Evolutionary conservation across 2,888 invertebrate genomes (phyloP), one percentile per base, ranked within the genome.

Genomic region (Zonitis immaculata): DNA sequence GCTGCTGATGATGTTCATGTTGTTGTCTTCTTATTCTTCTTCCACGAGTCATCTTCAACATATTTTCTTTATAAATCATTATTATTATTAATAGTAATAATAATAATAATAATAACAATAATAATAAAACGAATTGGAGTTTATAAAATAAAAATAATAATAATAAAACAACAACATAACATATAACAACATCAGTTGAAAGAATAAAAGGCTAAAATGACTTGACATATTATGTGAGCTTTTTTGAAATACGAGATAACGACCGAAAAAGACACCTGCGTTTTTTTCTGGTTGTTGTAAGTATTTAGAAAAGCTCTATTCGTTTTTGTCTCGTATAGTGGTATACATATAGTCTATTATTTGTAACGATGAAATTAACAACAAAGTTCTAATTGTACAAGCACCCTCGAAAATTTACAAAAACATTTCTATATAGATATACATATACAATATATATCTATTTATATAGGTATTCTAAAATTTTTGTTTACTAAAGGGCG

Each of bases 361-460:
- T 49, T 52, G 60, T 61, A 60, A 64, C 61, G 60, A 61, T 50
- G 55, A 56, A 64, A 64, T 64, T 64, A 64, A 57, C 64, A 48
- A 52, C 50, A 44, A 39, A 22, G 48, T 48, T 52, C 64, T 64
- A 64, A 64, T 64, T 64, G 62, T 56, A 51, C 49, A 44, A 16
- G 18, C 27, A 44, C 26, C 47, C 49, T n/a, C 9, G 16, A 35
- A 18, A 35, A 35, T 35, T 35, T 9, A n/a, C n/a, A n/a, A n/a
- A 35, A 35, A 11, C 35, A 35, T 35, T 49, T 35, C 44, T 50
- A 16, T 25, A 43, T 28, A 35, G 46, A n/a, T n/a, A n/a, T n/a
- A n/a, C n/a, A n/a, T n/a, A n/a, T n/a, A n/a, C n/a, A n/a, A n/a
- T n/a, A n/a, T n/a, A n/a, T n/a, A n/a, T n/a, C n/a, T n/a, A n/a